Evolutionary conservation across 2,888 invertebrate genomes (phyloP), one percentile per base, ranked within the genome.

Genomic region (Leucania comma): DNA sequence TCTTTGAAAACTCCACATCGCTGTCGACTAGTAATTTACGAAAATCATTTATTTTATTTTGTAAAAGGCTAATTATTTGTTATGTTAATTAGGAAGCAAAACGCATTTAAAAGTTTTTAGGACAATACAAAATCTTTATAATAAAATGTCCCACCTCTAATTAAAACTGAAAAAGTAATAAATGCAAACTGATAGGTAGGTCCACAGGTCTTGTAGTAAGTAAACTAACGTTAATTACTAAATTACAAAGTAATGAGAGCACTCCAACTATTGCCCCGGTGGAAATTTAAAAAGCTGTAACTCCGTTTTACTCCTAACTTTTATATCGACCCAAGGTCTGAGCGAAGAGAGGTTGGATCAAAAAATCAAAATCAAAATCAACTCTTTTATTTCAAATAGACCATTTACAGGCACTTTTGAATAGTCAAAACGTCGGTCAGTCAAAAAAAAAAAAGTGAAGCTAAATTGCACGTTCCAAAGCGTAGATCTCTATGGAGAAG

Each of bases 201-300:
- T 62, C 24, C 12, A 35, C n/a, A n/a, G n/a, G n/a, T n/a, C n/a
- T n/a, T n/a, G 51, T 22, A 54, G 35, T 81, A 54, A 78, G 61
- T 68, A 32, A 63, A 80, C 68, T 75, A 81, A 75, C 74, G 79
- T 81, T 85, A 86, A 87, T 88, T 84, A 86, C 85, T 68, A 83
- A 87, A 87, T 87, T 83, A 86, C 78, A 76, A 75, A 75, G 75
- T 87, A 87, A 86, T 80, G 81, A 82, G 82, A 62, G 64, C 75
- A 77, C 80, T 80, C 50, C 60, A 64, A 80, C 77, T 83, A 64
- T 78, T 66, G 68, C 78, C 67, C 72, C 79, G 69, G 75, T 77
- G 69, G 72, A 85, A 84, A 85, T 84, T 83, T 80, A 83, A 86
- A 85, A 87, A 82, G 77, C 78, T 81, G 57, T 26, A 64, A 71